Percentiles rank a stretch among this genome's conserved stretches.
These are phyloP conservation scores for Asteroscopus sphinx DNA, from an alignment of 2,888 invertebrate species.

Conservation along the genomic window DNA sequence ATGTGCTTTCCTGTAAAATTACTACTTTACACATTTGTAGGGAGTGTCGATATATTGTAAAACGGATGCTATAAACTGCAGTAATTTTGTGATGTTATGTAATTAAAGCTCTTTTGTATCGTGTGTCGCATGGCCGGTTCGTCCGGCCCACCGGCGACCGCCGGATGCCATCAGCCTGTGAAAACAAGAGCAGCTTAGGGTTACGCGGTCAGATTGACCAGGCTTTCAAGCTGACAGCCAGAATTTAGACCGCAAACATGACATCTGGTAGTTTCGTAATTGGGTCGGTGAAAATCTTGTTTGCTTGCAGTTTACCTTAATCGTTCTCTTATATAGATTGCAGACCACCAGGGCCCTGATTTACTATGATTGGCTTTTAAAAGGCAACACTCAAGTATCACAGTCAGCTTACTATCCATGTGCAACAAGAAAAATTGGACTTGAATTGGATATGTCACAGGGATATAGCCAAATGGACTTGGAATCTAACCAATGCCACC, in stretches of 20 bases:
- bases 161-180: conserved; percentile 50
- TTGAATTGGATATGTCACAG: no score
- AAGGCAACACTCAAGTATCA: no score
- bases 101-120: conserved; percentile 47
- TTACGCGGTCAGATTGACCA: conserved; percentile 40
- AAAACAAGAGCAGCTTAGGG: conserved; percentile 46
- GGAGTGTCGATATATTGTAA: conserved; percentile 27
- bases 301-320: background rate
- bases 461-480: no score
- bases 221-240: conserved; percentile 46
- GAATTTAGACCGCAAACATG: conserved; percentile 49
- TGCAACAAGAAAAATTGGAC: no score
- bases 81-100: conserved; percentile 36
- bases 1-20: no score
- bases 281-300: conserved; percentile 37
- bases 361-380: no score
- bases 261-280: conserved; percentile 30
- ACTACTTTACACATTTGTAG: no score
- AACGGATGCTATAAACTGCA: conserved; percentile 32
- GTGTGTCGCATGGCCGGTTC: conserved; percentile 29
- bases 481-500: no score
- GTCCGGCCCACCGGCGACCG: conserved; percentile 35
- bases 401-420: no score
- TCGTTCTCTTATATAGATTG: no score
- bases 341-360: conserved; percentile 6